These are phyloP conservation scores for Parnassius orleans DNA, from an alignment of 2,888 invertebrate species.

Conservation along the genomic window DNA sequence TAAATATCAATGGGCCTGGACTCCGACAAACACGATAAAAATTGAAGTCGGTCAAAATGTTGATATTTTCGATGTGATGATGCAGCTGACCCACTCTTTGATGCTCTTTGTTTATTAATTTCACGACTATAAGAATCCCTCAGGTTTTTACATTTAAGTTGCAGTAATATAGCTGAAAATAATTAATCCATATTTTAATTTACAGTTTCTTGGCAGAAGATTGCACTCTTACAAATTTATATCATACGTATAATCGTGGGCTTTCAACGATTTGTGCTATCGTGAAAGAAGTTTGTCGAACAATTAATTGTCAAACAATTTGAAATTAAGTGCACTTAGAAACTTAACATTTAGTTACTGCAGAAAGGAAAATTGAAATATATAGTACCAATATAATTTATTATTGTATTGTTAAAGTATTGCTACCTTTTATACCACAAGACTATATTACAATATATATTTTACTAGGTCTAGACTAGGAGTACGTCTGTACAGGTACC, in stretches of 20 bases:
- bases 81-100: slow-evolving; percentile 12
- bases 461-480: too few species aligned
- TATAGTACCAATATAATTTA: too few species aligned
- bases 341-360: too few species aligned
- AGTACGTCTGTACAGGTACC: too few species aligned
- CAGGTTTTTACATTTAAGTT: slow-evolving; percentile 13
- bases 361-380: too few species aligned
- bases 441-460: too few species aligned
- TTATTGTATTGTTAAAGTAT: too few species aligned
- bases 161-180: neutral
- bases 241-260: slow-evolving; percentile 15
- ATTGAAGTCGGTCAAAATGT: slow-evolving; percentile 12
- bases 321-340: too few species aligned
- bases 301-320: too few species aligned
- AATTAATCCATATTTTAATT: neutral
- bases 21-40: too few species aligned
- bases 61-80: slow-evolving; percentile 17
- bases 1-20: too few species aligned
- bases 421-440: too few species aligned
- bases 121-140: slow-evolving; percentile 13
- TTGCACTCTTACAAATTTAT: slow-evolving; percentile 17
- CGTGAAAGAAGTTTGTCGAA: neutral
- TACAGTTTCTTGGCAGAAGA: slow-evolving; percentile 9
- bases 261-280: slow-evolving; percentile 9
- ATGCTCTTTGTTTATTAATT: slow-evolving; percentile 17